A percentile compares a stretch with the other conserved stretches of the same genome.
Conservation (phyloP, 2,888 invertebrate genomes). For the Hermaeophaga mercurialis region DNA sequence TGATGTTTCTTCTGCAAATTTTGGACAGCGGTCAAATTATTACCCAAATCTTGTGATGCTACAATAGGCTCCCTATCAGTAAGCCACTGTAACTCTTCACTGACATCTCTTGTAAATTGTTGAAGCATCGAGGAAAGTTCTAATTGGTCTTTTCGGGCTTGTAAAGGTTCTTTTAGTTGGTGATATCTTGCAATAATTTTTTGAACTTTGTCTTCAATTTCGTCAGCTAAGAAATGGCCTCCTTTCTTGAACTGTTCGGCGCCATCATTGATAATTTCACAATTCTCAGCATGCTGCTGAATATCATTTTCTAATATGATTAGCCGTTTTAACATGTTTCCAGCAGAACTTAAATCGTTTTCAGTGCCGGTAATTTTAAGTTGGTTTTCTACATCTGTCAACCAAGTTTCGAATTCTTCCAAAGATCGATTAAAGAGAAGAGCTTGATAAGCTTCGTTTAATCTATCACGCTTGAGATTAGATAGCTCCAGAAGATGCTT, state of each 20-base stretch:
- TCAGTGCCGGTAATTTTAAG: constrained; percentile 76
- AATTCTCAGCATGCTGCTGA: constrained; percentile 80
- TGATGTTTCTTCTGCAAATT: constrained; percentile 93
- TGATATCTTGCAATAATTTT: constrained; percentile 65
- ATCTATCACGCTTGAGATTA: constrained; percentile 78
- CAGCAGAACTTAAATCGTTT: constrained; percentile 86
- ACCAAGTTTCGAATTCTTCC: constrained; percentile 93
- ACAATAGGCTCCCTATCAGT: constrained; percentile 75
- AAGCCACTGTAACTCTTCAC: constrained; percentile 94
- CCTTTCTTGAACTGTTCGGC: constrained; percentile 78
- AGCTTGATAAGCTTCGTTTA: constrained; percentile 92
- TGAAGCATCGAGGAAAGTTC: constrained; percentile 88
- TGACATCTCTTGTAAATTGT: constrained; percentile 88
- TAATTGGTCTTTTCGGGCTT: constrained; percentile 88
- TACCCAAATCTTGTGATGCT: constrained; percentile 69
- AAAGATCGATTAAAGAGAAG: constrained; percentile 84
- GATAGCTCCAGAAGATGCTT: constrained; percentile 81
- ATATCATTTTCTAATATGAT: constrained; percentile 86
- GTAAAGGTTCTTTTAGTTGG: constrained; percentile 83
- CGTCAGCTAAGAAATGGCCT: constrained; percentile 88
- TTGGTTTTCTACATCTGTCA: constrained; percentile 84
- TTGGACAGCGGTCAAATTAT: constrained; percentile 75
- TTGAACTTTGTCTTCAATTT: constrained; percentile 77
- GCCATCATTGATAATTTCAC: constrained; percentile 78
- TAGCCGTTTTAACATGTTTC: constrained; percentile 80